These are phyloP conservation scores for Platycheirus rosarum DNA, from an alignment of 2,888 invertebrate species.

Conservation along the genomic window DNA sequence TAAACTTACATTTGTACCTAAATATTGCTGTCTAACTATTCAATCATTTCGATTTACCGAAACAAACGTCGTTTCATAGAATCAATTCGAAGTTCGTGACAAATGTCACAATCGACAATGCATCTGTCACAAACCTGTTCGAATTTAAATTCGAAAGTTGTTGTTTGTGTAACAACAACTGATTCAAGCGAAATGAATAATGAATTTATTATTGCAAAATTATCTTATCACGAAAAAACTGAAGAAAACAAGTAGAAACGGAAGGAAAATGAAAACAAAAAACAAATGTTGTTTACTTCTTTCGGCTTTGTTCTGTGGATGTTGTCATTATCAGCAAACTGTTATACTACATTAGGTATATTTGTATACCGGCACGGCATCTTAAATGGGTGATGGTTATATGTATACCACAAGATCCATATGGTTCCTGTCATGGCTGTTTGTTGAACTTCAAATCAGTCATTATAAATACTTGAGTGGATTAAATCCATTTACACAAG, in stretches of 20 bases:
- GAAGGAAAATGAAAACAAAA: conserved; percentile 5
- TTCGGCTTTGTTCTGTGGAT: background rate
- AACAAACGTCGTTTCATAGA: conserved; percentile 14
- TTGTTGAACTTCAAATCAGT: conserved; percentile 66
- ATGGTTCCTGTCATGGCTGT: conserved; percentile 63
- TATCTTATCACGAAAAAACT: conserved; percentile 43
- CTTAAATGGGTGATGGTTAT: conserved; percentile 9
- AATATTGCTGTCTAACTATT: too few species aligned
- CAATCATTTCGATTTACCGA: too few species aligned
- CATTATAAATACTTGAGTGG: conserved; percentile 9
- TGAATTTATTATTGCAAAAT: conserved; percentile 25
- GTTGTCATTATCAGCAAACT: conserved; percentile 40
- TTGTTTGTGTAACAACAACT: conserved; percentile 30
- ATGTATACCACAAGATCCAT: background rate
- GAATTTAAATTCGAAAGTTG: conserved; percentile 37
- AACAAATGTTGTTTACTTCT: conserved; percentile 45
- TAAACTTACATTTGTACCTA: too few species aligned
- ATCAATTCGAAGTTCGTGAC: conserved; percentile 22
- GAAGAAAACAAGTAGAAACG: background rate
- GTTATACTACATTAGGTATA: conserved; percentile 23
- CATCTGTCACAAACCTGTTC: conserved; percentile 38
- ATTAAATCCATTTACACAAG: background rate
- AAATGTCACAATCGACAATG: conserved; percentile 31
- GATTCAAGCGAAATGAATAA: conserved; percentile 38
- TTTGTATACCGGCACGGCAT: conserved; percentile 26